These are phyloP conservation scores for Colletes gigas DNA, from an alignment of 1,140 invertebrate genomes.

Conservation along the genomic window DNA sequence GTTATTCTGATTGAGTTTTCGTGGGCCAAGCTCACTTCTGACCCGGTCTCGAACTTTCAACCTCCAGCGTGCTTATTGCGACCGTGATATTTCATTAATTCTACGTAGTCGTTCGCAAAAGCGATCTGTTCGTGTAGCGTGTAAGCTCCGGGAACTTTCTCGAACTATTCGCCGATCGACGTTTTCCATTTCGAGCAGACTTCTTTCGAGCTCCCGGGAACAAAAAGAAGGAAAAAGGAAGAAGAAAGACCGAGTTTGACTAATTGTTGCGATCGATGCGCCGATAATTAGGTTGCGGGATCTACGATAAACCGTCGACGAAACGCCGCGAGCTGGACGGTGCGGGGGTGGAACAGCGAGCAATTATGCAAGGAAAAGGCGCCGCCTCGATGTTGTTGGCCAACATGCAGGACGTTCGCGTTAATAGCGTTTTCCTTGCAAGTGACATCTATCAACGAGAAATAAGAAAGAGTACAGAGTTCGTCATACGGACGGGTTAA, in stretches of 20 bases:
- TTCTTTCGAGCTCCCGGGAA: constrained; percentile 4
- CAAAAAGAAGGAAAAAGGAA: constrained; percentile 5
- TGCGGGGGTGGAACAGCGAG: background rate
- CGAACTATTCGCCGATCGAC: constrained; percentile 2
- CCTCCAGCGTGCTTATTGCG: background rate
- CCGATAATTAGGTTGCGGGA: constrained; percentile 47
- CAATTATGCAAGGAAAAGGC: constrained; percentile 26
- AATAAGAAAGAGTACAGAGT: too few relatives aligned
- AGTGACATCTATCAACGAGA: background rate
- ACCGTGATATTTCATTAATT: constrained; percentile 33
- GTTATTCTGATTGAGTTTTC: too few relatives aligned
- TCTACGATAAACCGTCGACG: constrained; percentile 22
- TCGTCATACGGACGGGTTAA: too few relatives aligned
- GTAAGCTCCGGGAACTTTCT: background rate
- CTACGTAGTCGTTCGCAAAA: background rate
- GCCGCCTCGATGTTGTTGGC: constrained; percentile 4
- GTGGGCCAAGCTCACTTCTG: too few relatives aligned
- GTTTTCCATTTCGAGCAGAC: constrained; percentile 21
- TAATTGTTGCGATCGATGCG: constrained; percentile 45
- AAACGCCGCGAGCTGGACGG: background rate
- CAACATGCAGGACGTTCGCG: background rate
- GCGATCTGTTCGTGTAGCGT: background rate
- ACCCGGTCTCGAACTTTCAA: too few relatives aligned
- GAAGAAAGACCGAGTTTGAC: background rate
- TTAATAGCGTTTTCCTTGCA: background rate